A percentile compares a stretch with the other conserved stretches of the same genome.
phyloP scores from a whole-genome alignment of 2,797 vertebrate genomes.

The Oreochromis grahami region DNA sequence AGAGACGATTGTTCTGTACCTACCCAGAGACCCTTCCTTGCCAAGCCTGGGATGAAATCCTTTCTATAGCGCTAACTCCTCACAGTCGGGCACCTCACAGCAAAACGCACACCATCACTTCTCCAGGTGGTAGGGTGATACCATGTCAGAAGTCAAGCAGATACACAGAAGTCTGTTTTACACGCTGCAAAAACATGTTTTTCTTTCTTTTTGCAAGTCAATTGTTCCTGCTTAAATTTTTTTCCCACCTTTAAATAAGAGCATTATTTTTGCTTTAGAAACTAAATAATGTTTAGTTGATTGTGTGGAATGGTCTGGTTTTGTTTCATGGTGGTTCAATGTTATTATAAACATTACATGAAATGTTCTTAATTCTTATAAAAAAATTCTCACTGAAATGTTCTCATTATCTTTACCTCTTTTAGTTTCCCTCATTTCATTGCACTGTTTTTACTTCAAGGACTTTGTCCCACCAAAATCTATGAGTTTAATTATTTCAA shows the following conservation, averaged over 20 bases:
- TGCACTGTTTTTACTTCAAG: background rate
- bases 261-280: background rate
- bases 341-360: background rate
- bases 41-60: conserved; percentile 72
- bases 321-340: background rate
- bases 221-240: background rate
- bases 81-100: conserved; percentile 59
- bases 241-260: background rate
- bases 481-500: background rate
- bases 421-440: background rate
- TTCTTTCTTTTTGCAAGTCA: background rate
- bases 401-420: background rate
- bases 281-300: background rate
- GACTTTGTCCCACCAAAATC: background rate
- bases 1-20: conserved; percentile 66
- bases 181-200: conserved; percentile 6
- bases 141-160: conserved; percentile 44
- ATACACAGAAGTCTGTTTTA: conserved; percentile 42
- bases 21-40: conserved; percentile 71
- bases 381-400: background rate
- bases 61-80: conserved; percentile 60
- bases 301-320: background rate
- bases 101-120: conserved; percentile 48
- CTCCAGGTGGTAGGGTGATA: conserved; percentile 55
- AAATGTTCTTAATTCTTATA: background rate